Evolutionary conservation across 2,888 invertebrate genomes (phyloP), one percentile per base, ranked within the genome.

Genomic region (Phymatocera aterrima): DNA sequence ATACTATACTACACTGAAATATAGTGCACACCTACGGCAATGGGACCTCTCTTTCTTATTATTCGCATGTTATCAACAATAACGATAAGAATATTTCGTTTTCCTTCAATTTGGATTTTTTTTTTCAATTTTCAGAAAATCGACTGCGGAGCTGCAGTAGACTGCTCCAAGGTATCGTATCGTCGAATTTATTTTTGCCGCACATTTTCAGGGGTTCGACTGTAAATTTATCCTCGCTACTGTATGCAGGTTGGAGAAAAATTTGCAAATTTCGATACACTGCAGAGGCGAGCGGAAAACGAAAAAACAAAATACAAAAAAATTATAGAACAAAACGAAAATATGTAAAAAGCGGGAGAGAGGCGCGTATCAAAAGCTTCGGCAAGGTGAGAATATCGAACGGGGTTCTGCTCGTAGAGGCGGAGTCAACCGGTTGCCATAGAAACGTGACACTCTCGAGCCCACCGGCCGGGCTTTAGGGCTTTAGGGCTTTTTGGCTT

Each of bases 371-470:
- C 78, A 78, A 78, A 79, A 77, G 81, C 77, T 68, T 78, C 79
- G 43, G 70, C 78, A 51, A 70, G 81, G 86, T 85, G 86, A 87
- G 89, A 88, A 89, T 89, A 89, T 89, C 88, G 89, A 90, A 88
- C 89, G 88, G 85, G 83, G 86, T 85, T 84, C 84, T 85, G 24
- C 57, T 6, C 3, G 68, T 8, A 86, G 87, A 87, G 89, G 89
- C 88, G 89, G 90, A 89, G 89, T 89, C 86, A 85, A 85, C 85
- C 84, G 83, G 90, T 89, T 89, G 85, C 88, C 85, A 89, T 88
- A 88, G 89, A 82, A 87, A 89, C 89, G 87, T 88, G 89, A 89
- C 89, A 88, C 89, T 89, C 88, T 88, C 88, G 74, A 61, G 57
- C 34, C 78, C 78, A 60, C 60, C 51, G 70, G 21, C 70, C 70